Evolutionary conservation across 1,140 invertebrate species (phyloP), one percentile per base, ranked within the genome.

Genomic region (Spodoptera frugiperda): DNA sequence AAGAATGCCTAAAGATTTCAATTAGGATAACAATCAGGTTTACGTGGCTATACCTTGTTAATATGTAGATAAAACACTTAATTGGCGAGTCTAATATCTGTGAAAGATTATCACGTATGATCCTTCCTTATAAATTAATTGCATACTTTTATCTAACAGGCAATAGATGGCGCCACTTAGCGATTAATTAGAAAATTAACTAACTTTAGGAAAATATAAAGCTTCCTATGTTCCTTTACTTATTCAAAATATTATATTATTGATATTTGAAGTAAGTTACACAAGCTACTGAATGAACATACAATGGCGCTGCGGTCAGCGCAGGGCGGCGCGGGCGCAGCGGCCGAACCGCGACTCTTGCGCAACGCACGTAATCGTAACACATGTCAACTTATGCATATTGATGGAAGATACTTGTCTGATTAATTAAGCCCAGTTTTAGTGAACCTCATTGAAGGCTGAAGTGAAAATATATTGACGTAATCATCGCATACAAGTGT

Each of bases 231-330:
- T 39, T 39, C 9, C 9, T 53, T 2, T 53, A 39, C 8, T 39
- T 39, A 39, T 39, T 10, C 9, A 10, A 0, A 39, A 8, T 39
- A 15, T 17, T n/a, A 51, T 14, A 51, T 51, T 54, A 30, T 14
- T 21, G 15, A 33, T 48, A 14, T 10, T 8, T 46, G 19, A 14
- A 14, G 11, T 65, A 65, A 21, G 44, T 65, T 21, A 48, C 44
- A 49, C 63, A 67, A 72, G 46, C 46, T 74, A 46, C 63, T 80
- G 70, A 74, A 80, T 74, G 70, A 59, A 73, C 49, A 54, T n/a
- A 79, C 68, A 71, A 76, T 76, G 21, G 71, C 44, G 9, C 33
- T 77, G 78, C 70, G 78, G 75, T 80, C 75, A 68, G 75, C 39
- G 55, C 25, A 61, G 78, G 70, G 76, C 75, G 63, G 75, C 25